A percentile compares a stretch with the other conserved stretches of the same genome.
Evolutionary conservation across 2,113 vertebrate species (phyloP).

Genomic region (Grantiella picta): DNA sequence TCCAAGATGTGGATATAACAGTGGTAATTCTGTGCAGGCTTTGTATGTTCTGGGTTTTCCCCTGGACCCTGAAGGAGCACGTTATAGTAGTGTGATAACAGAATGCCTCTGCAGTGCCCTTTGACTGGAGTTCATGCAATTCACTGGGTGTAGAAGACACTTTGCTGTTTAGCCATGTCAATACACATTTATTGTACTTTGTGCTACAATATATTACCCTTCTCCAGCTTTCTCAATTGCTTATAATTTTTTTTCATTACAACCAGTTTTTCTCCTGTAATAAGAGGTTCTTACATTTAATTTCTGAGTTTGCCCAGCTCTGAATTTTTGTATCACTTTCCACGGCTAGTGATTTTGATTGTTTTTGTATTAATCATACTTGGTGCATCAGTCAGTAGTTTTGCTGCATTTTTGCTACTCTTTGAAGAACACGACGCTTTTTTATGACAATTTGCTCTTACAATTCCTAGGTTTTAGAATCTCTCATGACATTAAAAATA

Average conservation of each 20-base stretch:
- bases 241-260: not conserved
- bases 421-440: not conserved
- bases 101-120: not conserved
- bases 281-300: not conserved
- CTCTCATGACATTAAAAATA: slow-evolving; percentile 11
- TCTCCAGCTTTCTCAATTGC: not conserved
- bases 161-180: not conserved
- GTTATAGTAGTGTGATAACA: not conserved
- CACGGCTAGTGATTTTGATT: not conserved
- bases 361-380: not conserved
- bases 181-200: not conserved
- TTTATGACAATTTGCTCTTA: not conserved
- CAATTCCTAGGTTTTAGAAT: not conserved
- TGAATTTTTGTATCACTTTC: not conserved
- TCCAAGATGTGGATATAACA: not conserved
- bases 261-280: not conserved
- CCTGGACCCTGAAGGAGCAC: not conserved
- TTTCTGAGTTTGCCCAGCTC: not conserved
- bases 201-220: not conserved
- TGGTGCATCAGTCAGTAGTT: not conserved
- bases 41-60: not conserved
- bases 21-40: not conserved
- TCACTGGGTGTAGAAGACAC: not conserved
- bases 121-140: not conserved
- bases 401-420: not conserved